Percentiles rank a stretch among this genome's conserved stretches.
Evolutionary conservation across 2,888 invertebrate genomes (phyloP).

Genomic region (Netelia melanura): DNA sequence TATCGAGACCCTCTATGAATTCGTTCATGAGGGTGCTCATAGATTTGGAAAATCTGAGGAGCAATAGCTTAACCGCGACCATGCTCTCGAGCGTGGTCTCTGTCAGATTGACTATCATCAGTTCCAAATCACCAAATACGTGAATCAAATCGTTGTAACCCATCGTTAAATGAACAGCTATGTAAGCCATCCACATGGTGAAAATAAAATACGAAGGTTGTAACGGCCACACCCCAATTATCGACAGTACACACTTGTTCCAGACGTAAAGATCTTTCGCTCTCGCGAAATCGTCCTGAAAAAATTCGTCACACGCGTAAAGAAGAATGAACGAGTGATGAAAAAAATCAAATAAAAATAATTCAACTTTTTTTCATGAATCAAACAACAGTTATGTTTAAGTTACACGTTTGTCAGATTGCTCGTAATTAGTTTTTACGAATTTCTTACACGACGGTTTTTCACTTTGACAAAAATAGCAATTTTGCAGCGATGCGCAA

Average conservation of each 20-base stretch:
- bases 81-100: slow-evolving; percentile 1
- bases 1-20: neutral
- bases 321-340: too few relatives aligned
- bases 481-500: too few relatives aligned
- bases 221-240: slow-evolving; percentile 45
- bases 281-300: slow-evolving; percentile 3
- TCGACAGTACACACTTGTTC: slow-evolving; percentile 46
- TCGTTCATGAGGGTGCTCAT: neutral
- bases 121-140: slow-evolving; percentile 20
- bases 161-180: slow-evolving; percentile 5
- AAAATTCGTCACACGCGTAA: neutral
- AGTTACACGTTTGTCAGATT: too few relatives aligned
- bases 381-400: too few relatives aligned
- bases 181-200: slow-evolving; percentile 6
- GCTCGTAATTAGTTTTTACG: too few relatives aligned
- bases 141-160: slow-evolving; percentile 10
- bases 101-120: slow-evolving; percentile 2
- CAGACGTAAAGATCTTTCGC: slow-evolving; percentile 39
- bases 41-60: slow-evolving; percentile 8
- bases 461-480: too few relatives aligned
- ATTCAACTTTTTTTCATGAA: too few relatives aligned
- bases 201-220: slow-evolving; percentile 14
- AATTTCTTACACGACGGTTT: too few relatives aligned
- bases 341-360: too few relatives aligned
- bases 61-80: slow-evolving; percentile 6